Evolutionary conservation across 2,888 invertebrate genomes (phyloP).

Genomic region (Platypus cylindrus): DNA sequence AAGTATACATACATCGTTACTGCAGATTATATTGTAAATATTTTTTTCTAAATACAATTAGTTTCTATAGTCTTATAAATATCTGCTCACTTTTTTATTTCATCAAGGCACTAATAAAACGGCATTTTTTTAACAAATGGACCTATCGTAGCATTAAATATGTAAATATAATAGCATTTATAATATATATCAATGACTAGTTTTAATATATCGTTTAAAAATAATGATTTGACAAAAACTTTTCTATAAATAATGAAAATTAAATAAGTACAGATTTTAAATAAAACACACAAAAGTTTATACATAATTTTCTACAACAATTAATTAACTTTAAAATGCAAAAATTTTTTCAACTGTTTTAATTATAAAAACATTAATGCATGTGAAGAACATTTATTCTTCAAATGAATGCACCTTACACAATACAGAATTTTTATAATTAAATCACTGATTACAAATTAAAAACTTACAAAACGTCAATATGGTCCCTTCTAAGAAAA

Average conservation of each 20-base stretch:
- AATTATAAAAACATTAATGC: too few species aligned
- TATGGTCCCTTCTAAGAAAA: slow-evolving; percentile 15
- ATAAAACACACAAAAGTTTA: too few species aligned
- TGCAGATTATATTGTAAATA: slow-evolving; percentile 2
- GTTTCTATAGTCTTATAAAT: slow-evolving; percentile 16
- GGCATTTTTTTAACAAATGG: slow-evolving; percentile 13
- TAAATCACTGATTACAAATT: too few species aligned
- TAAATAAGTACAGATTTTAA: slow-evolving; percentile 11
- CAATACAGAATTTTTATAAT: too few species aligned
- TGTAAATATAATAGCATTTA: too few species aligned
- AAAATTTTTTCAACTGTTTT: too few species aligned
- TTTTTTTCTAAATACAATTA: slow-evolving; percentile 12
- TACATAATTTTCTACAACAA: too few species aligned
- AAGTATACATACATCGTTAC: too few species aligned
- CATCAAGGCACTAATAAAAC: slow-evolving; percentile 16
- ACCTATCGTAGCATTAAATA: slow-evolving; percentile 12
- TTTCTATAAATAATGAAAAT: slow-evolving; percentile 10
- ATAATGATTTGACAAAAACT: too few species aligned
- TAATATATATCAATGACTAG: slow-evolving; percentile 12
- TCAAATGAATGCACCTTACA: too few species aligned
- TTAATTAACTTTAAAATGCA: too few species aligned
- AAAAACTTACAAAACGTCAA: slow-evolving; percentile 3
- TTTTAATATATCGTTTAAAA: slow-evolving; percentile 10
- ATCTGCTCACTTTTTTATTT: slow-evolving; percentile 15
- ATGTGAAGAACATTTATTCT: too few species aligned